These are phyloP conservation scores for Sitta europaea DNA, from an alignment of 2,113 vertebrate genomes.

Conservation along the genomic window DNA sequence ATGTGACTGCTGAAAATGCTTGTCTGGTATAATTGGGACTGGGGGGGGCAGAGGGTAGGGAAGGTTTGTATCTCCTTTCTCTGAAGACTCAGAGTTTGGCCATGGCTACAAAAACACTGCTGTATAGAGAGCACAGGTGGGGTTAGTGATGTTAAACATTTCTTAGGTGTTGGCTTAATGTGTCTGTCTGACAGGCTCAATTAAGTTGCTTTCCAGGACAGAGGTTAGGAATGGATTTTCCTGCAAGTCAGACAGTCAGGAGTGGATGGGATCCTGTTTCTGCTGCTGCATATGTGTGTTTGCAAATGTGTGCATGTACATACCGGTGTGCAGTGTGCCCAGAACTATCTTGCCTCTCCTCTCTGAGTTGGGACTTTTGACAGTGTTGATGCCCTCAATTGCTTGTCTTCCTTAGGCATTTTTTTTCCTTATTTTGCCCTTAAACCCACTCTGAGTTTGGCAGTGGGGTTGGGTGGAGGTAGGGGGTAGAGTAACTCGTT, in stretches of 20 bases:
- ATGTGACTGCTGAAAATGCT: background rate
- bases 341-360: background rate
- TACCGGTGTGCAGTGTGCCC: background rate
- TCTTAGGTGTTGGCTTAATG: background rate
- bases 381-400: background rate
- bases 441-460: background rate
- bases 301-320: background rate
- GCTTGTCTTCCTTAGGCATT: background rate
- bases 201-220: background rate
- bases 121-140: background rate
- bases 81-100: background rate
- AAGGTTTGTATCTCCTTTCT: background rate
- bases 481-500: background rate
- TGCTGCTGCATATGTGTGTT: background rate
- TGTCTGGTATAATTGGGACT: background rate
- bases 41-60: background rate
- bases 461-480: background rate
- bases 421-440: background rate
- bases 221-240: background rate
- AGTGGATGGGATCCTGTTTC: background rate
- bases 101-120: accelerated
- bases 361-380: background rate
- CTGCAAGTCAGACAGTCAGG: background rate
- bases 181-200: background rate
- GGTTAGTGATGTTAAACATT: background rate